These are phyloP conservation scores for Neoscelio sp. DNA, from an alignment of 2,888 invertebrate genomes.

Conservation along the genomic window DNA sequence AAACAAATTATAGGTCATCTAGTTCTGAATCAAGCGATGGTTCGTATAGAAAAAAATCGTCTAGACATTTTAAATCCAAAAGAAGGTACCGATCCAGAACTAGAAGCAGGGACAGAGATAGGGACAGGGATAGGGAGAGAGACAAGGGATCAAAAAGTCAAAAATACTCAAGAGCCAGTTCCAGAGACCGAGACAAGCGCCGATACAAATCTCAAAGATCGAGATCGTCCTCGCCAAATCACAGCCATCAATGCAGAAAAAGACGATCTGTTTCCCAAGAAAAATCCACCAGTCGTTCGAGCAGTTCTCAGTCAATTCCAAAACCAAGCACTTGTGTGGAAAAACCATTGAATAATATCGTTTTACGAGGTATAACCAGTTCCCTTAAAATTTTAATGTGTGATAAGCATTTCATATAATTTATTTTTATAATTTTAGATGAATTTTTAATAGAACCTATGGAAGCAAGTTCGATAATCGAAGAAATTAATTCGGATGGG, in stretches of 20 bases:
- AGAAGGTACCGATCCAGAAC: constrained; percentile 78
- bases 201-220: constrained; percentile 75
- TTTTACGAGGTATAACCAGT: constrained; percentile 76
- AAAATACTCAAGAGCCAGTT: constrained; percentile 76
- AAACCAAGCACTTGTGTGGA: constrained; percentile 68
- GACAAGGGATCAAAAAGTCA: constrained; percentile 74
- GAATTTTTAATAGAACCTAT: constrained; percentile 79
- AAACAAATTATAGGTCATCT: constrained; percentile 73
- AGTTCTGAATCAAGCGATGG: constrained; percentile 79
- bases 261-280: constrained; percentile 78
- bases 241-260: constrained; percentile 70
- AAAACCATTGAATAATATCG: constrained; percentile 47
- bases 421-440: constrained; percentile 70
- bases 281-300: constrained; percentile 79
- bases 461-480: constrained; percentile 84
- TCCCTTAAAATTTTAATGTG: too few species aligned
- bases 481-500: constrained; percentile 88
- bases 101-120: constrained; percentile 76
- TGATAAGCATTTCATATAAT: neutral
- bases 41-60: constrained; percentile 75
- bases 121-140: constrained; percentile 73
- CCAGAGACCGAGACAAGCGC: constrained; percentile 77
- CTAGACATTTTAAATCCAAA: constrained; percentile 77
- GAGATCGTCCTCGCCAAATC: constrained; percentile 77
- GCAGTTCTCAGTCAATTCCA: constrained; percentile 78